Evolutionary conservation across 2,797 vertebrate genomes (phyloP).

Genomic region (Rhinophrynus dorsalis): DNA sequence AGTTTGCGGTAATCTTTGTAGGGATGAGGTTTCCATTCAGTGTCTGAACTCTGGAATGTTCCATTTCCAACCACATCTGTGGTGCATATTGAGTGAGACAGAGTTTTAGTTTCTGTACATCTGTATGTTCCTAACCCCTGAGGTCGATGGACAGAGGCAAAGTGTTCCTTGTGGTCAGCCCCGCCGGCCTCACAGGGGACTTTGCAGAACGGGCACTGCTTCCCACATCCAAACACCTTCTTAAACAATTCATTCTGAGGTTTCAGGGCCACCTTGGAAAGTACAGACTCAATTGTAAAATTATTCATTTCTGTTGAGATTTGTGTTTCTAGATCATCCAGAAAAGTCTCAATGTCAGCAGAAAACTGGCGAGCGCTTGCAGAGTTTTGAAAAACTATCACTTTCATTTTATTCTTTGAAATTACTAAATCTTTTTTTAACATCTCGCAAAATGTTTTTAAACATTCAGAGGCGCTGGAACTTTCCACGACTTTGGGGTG

Average conservation of each 20-base stretch:
- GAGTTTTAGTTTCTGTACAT: accelerated
- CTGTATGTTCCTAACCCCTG: constrained; percentile 19
- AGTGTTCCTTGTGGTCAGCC: constrained; percentile 52
- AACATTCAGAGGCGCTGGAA: constrained; percentile 55
- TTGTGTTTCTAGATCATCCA: constrained; percentile 25
- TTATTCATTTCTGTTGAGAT: neutral
- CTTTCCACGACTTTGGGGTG: neutral
- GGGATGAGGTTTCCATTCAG: accelerated
- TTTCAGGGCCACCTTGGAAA: constrained; percentile 8
- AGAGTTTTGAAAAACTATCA: constrained; percentile 66
- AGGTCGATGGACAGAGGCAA: constrained; percentile 58
- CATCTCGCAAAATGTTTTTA: constrained; percentile 60
- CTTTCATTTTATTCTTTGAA: constrained; percentile 50
- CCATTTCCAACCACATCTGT: constrained; percentile 10
- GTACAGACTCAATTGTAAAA: constrained; percentile 15
- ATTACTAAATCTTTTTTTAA: constrained; percentile 63
- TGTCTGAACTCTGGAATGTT: neutral
- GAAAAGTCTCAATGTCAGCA: constrained; percentile 55
- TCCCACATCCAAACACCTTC: constrained; percentile 40
- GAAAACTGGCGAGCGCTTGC: constrained; percentile 62
- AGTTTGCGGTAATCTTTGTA: constrained; percentile 56
- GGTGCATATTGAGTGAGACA: constrained; percentile 52
- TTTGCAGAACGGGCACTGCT: constrained; percentile 62
- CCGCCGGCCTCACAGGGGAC: constrained; percentile 65
- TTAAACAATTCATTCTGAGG: constrained; percentile 24